phyloP scores from a whole-genome alignment of 2,888 invertebrate genomes.

The Hyposoter didymator region DNA sequence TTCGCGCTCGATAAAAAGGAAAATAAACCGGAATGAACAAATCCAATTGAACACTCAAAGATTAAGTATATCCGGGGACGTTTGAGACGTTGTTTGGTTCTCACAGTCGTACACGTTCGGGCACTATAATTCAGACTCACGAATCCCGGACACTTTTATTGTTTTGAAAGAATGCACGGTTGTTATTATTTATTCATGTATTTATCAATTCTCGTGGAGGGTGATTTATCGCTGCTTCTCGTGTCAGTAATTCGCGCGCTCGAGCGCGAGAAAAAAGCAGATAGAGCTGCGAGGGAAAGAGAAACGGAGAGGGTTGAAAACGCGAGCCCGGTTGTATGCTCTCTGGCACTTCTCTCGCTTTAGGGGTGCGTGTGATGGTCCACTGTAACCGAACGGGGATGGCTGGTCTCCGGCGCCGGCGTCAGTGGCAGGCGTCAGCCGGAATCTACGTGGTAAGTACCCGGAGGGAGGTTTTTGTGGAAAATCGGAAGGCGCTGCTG shows the following conservation, averaged over 20 bases:
- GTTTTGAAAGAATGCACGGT: neutral
- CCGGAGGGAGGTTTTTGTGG: constrained; percentile 64
- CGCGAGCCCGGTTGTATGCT: constrained; percentile 68
- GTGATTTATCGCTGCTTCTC: neutral
- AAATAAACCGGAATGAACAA: neutral
- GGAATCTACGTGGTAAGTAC: constrained; percentile 76
- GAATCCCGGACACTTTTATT: neutral
- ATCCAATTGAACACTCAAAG: neutral
- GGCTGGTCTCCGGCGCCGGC: constrained; percentile 72
- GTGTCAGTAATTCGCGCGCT: constrained; percentile 44
- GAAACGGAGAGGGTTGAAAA: constrained; percentile 59
- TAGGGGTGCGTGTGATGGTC: constrained; percentile 46
- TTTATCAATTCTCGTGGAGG: neutral
- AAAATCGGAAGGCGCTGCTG: constrained; percentile 52
- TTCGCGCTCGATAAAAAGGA: neutral
- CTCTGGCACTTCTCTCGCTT: constrained; percentile 50
- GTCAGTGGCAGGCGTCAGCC: constrained; percentile 76
- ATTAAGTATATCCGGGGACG: neutral
- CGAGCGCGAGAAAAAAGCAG: constrained; percentile 38
- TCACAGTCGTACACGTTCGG: neutral
- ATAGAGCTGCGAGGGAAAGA: constrained; percentile 41
- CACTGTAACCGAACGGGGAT: constrained; percentile 30
- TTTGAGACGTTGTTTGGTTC: neutral
- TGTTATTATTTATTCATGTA: neutral
- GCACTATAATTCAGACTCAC: neutral